These are phyloP conservation scores for Drosophila melanosoma DNA, from an alignment of 2,888 invertebrate genomes.

Conservation along the genomic window DNA sequence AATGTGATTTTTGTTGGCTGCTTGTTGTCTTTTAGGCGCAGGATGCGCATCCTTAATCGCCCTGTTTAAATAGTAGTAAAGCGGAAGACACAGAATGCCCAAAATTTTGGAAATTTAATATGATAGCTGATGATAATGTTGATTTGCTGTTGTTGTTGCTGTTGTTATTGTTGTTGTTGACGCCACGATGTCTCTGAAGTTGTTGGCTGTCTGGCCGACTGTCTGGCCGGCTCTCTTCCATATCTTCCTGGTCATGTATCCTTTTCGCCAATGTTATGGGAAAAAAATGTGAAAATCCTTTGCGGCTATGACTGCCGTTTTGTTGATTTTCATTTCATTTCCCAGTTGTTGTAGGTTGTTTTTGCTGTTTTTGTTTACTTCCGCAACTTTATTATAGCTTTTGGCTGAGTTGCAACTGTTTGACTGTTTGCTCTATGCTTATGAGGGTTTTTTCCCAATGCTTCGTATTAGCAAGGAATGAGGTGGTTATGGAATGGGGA, in stretches of 20 bases:
- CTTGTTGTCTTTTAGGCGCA: slow-evolving; percentile 43
- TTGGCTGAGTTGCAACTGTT: slow-evolving; percentile 78
- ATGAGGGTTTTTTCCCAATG: slow-evolving; percentile 71
- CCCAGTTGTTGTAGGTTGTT: slow-evolving; percentile 31
- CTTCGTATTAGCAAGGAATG: slow-evolving; percentile 62
- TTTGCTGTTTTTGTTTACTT: slow-evolving; percentile 71
- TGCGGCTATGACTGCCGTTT: slow-evolving; percentile 49
- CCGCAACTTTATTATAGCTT: slow-evolving; percentile 82
- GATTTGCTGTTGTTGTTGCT: slow-evolving; percentile 12
- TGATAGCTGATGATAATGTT: slow-evolving; percentile 38
- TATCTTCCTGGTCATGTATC: slow-evolving; percentile 50
- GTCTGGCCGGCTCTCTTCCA: slow-evolving; percentile 46
- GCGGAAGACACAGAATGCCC: slow-evolving; percentile 20
- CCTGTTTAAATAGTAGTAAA: slow-evolving; percentile 76
- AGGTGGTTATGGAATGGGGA: background rate
- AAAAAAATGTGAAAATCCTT: slow-evolving; percentile 60
- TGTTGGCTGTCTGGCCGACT: slow-evolving; percentile 57
- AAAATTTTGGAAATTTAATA: slow-evolving; percentile 80
- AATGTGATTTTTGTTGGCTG: slow-evolving; percentile 61
- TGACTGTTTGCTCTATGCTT: slow-evolving; percentile 76
- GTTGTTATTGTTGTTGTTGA: slow-evolving; percentile 35
- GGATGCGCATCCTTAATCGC: slow-evolving; percentile 75
- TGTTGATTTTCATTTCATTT: slow-evolving; percentile 78
- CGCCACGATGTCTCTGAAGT: slow-evolving; percentile 63
- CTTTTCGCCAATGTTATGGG: slow-evolving; percentile 34